A percentile compares a stretch with the other conserved stretches of the same genome.
These are phyloP conservation scores for Vulpes vulpes DNA, from an alignment of 2,113 vertebrate species.

Conservation along the genomic window DNA sequence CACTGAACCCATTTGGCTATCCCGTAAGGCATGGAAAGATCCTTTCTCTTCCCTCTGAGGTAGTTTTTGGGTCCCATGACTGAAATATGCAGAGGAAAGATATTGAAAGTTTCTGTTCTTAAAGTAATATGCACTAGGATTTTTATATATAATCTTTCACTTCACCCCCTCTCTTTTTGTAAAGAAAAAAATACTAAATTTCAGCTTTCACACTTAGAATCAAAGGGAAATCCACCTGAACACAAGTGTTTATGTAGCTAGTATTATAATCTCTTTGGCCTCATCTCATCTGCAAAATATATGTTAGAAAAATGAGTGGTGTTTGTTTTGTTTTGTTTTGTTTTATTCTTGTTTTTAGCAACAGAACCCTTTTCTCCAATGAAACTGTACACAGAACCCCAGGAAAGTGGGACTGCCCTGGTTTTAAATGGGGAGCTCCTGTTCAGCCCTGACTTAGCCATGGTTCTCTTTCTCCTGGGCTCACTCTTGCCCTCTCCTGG, in stretches of 20 bases:
- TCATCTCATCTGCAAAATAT: constrained; percentile 8
- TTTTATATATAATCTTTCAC: not conserved
- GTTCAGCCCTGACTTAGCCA: not conserved
- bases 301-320: not conserved
- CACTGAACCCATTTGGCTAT: not conserved
- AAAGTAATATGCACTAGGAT: not conserved
- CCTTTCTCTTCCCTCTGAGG: not conserved
- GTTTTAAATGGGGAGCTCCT: not conserved
- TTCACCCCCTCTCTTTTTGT: not conserved
- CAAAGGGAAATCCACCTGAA: not conserved
- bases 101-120: not conserved
- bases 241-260: not conserved
- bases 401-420: not conserved
- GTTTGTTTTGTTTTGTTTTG: constrained; percentile 14
- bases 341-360: constrained; percentile 18
- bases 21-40: not conserved
- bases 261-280: not conserved
- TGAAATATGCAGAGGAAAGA: not conserved
- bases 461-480: accelerated
- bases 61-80: not conserved
- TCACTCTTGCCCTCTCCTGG: not conserved
- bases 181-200: not conserved
- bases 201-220: not conserved
- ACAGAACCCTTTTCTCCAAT: not conserved
- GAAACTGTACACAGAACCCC: not conserved